phyloP scores from a whole-genome alignment of 2,888 invertebrate genomes.

The Drosophila falleni region DNA sequence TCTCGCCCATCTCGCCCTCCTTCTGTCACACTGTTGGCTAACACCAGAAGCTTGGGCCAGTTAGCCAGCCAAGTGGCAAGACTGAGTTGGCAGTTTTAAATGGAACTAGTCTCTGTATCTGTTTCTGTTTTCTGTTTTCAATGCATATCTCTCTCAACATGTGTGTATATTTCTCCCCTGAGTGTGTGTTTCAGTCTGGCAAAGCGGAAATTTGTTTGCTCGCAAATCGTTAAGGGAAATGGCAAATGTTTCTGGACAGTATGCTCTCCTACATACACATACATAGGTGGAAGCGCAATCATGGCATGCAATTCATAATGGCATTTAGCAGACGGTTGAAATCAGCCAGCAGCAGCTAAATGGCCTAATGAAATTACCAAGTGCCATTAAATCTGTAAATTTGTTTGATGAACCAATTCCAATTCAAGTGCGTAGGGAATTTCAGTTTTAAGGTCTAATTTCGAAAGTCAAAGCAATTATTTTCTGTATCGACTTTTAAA shows the following conservation, averaged over 20 bases:
- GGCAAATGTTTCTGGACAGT: constrained; percentile 56
- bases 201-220: constrained; percentile 76
- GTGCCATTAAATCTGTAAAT: constrained; percentile 41
- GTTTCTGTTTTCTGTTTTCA: constrained; percentile 39
- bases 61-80: constrained; percentile 28
- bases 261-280: constrained; percentile 1
- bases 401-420: constrained; percentile 29
- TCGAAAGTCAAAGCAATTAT: neutral
- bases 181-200: constrained; percentile 50
- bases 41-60: constrained; percentile 29
- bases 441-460: no score
- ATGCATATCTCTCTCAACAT: constrained; percentile 37
- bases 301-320: constrained; percentile 48
- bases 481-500: no score
- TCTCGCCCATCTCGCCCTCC: neutral
- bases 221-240: constrained; percentile 67
- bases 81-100: constrained; percentile 64
- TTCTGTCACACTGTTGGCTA: neutral
- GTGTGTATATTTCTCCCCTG: constrained; percentile 9
- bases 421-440: neutral
- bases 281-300: constrained; percentile 33
- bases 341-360: constrained; percentile 16
- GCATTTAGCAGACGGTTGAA: constrained; percentile 46
- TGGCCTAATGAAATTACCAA: constrained; percentile 71
- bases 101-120: constrained; percentile 50